Conservation (phyloP, 1,140 invertebrate genomes). For the Drosophila watanabei region DNA sequence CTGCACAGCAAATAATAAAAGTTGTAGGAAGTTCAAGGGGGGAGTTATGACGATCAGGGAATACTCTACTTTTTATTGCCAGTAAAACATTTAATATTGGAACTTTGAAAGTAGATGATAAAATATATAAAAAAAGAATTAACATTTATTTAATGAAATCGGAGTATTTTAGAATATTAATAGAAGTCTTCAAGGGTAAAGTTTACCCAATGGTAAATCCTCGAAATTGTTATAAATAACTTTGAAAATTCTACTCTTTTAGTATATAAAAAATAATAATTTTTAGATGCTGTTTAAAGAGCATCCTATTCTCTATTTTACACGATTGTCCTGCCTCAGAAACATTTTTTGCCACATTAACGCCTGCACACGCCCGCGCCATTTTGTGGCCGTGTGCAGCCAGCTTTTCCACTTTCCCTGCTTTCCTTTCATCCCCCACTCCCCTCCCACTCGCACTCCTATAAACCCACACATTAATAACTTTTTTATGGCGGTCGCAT, state of each 20-base stretch:
- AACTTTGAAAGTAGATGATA: not conserved
- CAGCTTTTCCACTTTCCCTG: slow-evolving; percentile 30
- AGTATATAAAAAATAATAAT: no score
- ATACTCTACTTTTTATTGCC: slow-evolving; percentile 21
- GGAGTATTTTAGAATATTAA: no score
- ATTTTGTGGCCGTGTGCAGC: slow-evolving; percentile 61
- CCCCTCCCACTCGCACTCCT: slow-evolving; percentile 3
- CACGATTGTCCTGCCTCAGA: slow-evolving; percentile 29
- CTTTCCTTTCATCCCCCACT: not conserved
- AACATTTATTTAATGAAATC: no score
- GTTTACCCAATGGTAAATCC: no score
- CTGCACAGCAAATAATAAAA: slow-evolving; percentile 71
- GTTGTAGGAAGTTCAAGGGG: not conserved
- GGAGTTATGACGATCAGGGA: not conserved
- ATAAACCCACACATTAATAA: slow-evolving; percentile 68
- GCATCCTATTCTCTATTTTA: no score
- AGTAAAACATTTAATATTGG: not conserved
- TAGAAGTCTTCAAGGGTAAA: no score
- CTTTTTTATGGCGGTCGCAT: slow-evolving; percentile 78
- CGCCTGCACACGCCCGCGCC: slow-evolving; percentile 77
- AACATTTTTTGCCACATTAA: slow-evolving; percentile 82
- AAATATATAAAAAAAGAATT: not conserved
- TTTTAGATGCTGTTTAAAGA: no score
- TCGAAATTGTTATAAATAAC: no score
- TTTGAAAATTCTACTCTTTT: no score